phyloP scores from a whole-genome alignment of 1,140 invertebrate genomes.

The Sycophila sp. region DNA sequence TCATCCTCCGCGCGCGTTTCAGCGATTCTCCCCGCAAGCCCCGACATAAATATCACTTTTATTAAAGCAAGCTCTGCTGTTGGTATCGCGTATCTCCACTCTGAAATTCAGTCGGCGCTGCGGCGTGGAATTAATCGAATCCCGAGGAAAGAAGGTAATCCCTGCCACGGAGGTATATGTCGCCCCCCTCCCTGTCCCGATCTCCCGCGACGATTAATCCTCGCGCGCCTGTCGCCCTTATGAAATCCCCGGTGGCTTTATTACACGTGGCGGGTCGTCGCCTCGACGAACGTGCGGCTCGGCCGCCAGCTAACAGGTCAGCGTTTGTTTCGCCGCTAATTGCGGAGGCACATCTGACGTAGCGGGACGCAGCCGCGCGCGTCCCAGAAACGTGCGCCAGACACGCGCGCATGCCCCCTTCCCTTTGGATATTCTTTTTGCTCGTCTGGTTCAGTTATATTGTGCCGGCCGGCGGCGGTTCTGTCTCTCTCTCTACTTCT shows the following conservation, averaged over 20 bases:
- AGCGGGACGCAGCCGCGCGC: slow-evolving; percentile 42
- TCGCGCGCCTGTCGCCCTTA: too few relatives aligned
- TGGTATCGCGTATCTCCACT: too few relatives aligned
- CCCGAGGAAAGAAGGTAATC: slow-evolving; percentile 48
- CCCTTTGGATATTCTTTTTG: slow-evolving; percentile 17
- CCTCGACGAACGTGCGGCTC: slow-evolving; percentile 38
- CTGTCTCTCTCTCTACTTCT: slow-evolving; percentile 15
- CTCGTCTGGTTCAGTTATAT: slow-evolving; percentile 9
- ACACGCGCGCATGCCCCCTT: background rate
- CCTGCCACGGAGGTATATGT: background rate
- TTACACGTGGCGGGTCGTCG: too few relatives aligned
- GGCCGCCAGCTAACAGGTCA: slow-evolving; percentile 43
- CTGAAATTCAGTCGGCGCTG: background rate
- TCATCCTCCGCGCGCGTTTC: too few relatives aligned
- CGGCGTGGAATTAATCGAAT: background rate
- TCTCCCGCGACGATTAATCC: too few relatives aligned
- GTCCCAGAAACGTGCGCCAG: slow-evolving; percentile 41
- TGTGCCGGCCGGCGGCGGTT: background rate
- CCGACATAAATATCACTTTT: too few relatives aligned
- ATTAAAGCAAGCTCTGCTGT: too few relatives aligned
- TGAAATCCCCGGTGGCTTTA: slow-evolving; percentile 35
- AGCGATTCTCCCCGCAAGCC: too few relatives aligned
- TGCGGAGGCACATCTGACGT: slow-evolving; percentile 45
- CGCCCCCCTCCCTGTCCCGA: too few relatives aligned
- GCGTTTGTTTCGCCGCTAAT: slow-evolving; percentile 51